Conservation (phyloP, 1,140 invertebrate genomes). For the Listronotus bonariensis region DNA sequence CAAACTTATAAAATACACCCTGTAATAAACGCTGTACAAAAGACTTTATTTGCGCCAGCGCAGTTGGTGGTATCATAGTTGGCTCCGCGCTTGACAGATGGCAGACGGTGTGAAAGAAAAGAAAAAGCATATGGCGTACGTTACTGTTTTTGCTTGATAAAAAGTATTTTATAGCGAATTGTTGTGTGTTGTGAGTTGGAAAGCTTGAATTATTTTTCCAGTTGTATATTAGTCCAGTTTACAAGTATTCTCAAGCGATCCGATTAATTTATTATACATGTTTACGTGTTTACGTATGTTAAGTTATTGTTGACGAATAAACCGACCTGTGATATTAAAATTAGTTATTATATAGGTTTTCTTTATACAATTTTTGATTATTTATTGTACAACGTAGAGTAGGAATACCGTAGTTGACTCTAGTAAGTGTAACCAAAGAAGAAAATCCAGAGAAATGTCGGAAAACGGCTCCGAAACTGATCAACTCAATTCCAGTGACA, state of each 20-base stretch:
- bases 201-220: conserved; percentile 32
- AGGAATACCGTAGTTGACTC: conserved; percentile 38
- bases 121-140: conserved; percentile 53
- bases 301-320: conserved; percentile 51
- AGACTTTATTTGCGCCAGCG: not conserved
- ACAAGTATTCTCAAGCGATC: conserved; percentile 38
- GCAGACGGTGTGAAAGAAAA: conserved; percentile 38
- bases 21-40: no score
- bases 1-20: no score
- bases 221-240: conserved; percentile 35
- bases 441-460: conserved; percentile 37
- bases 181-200: conserved; percentile 36
- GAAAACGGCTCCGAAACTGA: conserved; percentile 40
- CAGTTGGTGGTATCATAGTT: conserved; percentile 15
- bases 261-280: conserved; percentile 45
- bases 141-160: conserved; percentile 52
- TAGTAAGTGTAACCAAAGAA: conserved; percentile 44
- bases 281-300: conserved; percentile 48
- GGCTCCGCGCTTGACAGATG: conserved; percentile 28
- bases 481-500: conserved; percentile 35
- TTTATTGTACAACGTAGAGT: conserved; percentile 46
- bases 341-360: conserved; percentile 50
- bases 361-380: conserved; percentile 49
- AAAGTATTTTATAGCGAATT: conserved; percentile 38
- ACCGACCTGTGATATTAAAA: conserved; percentile 53